Conservation (phyloP, 2,113 vertebrate species). For the Lipotes vexillifer region DNA sequence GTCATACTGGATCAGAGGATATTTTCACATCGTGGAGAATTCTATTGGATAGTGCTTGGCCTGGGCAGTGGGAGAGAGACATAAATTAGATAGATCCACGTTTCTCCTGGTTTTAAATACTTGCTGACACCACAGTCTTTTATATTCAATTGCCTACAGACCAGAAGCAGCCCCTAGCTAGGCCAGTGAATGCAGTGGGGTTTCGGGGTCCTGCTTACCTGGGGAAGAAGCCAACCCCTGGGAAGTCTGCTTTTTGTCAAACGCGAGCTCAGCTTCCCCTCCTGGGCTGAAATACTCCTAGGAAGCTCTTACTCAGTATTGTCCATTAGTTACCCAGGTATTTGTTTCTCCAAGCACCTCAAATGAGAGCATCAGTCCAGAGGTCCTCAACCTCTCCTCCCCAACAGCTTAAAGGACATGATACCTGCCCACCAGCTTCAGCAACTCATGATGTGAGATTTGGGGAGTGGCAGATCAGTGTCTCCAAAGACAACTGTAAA, state of each 20-base stretch:
- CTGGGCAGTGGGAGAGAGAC: background rate
- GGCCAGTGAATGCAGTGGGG: background rate
- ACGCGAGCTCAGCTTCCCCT: background rate
- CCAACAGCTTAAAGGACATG: rapidly evolving
- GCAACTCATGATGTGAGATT: background rate
- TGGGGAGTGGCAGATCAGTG: too few relatives aligned
- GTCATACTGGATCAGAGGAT: background rate
- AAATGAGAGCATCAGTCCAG: background rate
- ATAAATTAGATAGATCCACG: background rate
- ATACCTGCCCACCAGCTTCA: background rate
- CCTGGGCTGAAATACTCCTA: background rate
- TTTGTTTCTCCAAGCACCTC: background rate
- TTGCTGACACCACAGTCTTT: background rate
- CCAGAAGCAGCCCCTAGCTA: background rate
- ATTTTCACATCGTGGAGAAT: background rate
- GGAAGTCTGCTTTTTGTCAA: background rate
- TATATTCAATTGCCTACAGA: background rate
- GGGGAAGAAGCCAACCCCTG: background rate
- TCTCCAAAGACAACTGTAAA: background rate
- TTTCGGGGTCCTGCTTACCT: background rate
- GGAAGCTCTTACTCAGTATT: background rate
- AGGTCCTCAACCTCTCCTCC: background rate
- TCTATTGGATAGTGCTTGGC: background rate
- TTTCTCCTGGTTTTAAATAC: background rate
- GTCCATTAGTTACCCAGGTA: background rate